Evolutionary conservation across 2,888 invertebrate species (phyloP).

Genomic region (Girardia tigrina): DNA sequence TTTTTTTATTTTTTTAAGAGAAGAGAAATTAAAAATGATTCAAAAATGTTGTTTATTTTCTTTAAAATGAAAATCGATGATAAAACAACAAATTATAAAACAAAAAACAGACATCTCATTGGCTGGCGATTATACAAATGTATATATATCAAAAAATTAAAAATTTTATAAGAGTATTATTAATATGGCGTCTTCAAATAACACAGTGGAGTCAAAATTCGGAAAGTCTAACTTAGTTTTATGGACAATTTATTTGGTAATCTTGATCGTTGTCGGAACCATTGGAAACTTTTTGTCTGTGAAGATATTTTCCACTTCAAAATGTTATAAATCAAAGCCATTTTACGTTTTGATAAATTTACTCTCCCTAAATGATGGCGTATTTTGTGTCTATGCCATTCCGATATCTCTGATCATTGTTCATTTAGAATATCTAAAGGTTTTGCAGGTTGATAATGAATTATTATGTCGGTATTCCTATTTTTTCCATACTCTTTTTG

Average conservation of each 20-base stretch:
- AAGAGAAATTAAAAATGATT: no score
- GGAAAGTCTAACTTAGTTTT: neutral
- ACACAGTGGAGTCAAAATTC: neutral
- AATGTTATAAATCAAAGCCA: neutral
- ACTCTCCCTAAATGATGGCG: slow-evolving; percentile 29
- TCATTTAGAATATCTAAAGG: neutral
- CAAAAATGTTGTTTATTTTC: no score
- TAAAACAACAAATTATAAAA: no score
- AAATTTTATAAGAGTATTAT: no score
- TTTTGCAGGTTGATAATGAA: neutral
- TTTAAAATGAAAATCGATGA: no score
- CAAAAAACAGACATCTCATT: no score
- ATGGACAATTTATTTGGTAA: neutral
- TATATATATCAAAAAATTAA: no score
- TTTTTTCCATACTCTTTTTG: slow-evolving; percentile 29
- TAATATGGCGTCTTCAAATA: neutral
- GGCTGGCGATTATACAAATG: no score
- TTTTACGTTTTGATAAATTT: slow-evolving; percentile 9
- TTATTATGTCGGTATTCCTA: slow-evolving; percentile 25
- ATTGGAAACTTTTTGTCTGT: neutral
- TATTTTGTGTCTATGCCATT: slow-evolving; percentile 26
- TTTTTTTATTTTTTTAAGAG: no score
- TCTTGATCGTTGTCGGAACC: neutral
- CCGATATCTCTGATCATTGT: slow-evolving; percentile 6
- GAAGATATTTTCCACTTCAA: neutral